phyloP scores from a whole-genome alignment of 2,797 vertebrate species.

The Cheirogaleus major region DNA sequence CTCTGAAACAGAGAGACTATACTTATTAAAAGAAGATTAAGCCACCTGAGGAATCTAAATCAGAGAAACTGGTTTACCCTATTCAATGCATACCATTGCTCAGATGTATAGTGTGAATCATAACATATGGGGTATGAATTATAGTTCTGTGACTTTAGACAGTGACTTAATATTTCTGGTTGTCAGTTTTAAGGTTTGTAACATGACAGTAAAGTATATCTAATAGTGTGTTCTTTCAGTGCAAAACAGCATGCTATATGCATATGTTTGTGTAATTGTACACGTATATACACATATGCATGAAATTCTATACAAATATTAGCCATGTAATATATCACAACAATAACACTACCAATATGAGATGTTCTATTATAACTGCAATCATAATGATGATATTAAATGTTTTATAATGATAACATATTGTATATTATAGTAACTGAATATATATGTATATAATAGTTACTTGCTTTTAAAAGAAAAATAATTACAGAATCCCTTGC shows the following conservation, averaged over 20 bases:
- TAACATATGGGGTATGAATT: neutral
- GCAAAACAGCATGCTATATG: neutral
- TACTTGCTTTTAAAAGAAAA: neutral
- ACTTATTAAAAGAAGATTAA: neutral
- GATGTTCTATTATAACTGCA: neutral
- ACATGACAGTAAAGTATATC: neutral
- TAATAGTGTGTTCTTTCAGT: neutral
- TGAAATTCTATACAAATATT: neutral
- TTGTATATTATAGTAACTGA: neutral
- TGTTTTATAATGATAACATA: neutral
- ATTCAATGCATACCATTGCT: neutral
- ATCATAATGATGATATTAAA: neutral
- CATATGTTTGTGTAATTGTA: neutral
- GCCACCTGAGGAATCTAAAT: neutral
- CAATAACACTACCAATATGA: neutral
- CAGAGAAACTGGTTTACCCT: fast-evolving
- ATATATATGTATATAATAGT: neutral
- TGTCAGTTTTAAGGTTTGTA: neutral
- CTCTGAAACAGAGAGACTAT: neutral
- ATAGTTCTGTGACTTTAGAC: neutral
- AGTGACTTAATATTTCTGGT: neutral
- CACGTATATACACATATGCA: neutral
- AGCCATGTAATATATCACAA: neutral
- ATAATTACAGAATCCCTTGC: neutral
- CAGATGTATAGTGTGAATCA: neutral